Evolutionary conservation across 2,797 vertebrate genomes (phyloP).

Genomic region (Arrhamphus sclerolepis): DNA sequence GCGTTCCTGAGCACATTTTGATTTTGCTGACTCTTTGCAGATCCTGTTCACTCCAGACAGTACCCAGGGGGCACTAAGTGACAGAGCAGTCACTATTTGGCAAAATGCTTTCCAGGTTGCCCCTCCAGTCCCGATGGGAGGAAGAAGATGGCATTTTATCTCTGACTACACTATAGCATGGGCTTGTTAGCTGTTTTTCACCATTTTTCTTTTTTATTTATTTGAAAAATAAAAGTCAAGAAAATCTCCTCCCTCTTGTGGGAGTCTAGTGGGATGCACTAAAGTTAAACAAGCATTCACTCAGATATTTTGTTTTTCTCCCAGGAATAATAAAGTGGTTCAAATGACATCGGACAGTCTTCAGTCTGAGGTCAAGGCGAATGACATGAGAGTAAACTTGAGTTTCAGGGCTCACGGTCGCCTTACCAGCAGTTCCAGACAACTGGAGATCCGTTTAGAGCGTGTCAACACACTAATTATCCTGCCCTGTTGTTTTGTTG

Average conservation of each 20-base stretch:
- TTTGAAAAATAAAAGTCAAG: constrained; percentile 47
- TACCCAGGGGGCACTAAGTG: constrained; percentile 28
- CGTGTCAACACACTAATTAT: constrained; percentile 67
- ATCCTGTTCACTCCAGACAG: constrained; percentile 64
- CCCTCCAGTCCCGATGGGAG: constrained; percentile 22
- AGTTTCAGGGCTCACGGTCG: constrained; percentile 40
- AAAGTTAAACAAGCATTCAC: constrained; percentile 31
- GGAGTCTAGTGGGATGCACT: constrained; percentile 47
- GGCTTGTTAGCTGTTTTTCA: constrained; percentile 45
- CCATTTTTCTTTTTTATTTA: constrained; percentile 58
- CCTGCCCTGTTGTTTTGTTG: constrained; percentile 70
- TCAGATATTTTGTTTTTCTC: constrained; percentile 57
- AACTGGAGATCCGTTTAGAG: constrained; percentile 65
- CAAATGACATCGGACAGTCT: constrained; percentile 27
- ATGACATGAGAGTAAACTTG: constrained; percentile 41
- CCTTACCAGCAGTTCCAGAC: constrained; percentile 50
- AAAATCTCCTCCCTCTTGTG: constrained; percentile 47
- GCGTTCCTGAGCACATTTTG: constrained; percentile 69
- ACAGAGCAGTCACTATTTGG: constrained; percentile 53
- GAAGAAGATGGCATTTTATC: constrained; percentile 56
- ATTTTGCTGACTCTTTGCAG: constrained; percentile 78
- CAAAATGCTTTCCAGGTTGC: constrained; percentile 37
- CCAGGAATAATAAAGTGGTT: constrained; percentile 46
- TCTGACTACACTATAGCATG: constrained; percentile 30
- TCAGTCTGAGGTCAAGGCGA: constrained; percentile 52